These are phyloP conservation scores for Ceratina calcarata DNA, from an alignment of 1,140 invertebrate genomes.

Conservation along the genomic window DNA sequence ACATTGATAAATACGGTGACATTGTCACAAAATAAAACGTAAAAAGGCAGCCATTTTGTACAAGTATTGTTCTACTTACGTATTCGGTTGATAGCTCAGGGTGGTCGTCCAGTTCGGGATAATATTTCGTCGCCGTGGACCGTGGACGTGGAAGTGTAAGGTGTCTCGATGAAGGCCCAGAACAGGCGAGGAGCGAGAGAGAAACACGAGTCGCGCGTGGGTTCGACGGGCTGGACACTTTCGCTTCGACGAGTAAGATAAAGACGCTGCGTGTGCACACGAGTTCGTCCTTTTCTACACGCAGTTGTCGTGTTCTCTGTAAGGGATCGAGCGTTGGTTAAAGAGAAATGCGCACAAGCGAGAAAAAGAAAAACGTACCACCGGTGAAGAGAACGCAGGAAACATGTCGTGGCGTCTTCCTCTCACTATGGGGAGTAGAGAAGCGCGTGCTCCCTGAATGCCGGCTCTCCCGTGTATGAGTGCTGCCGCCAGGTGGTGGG, in stretches of 20 bases:
- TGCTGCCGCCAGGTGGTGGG: conserved; percentile 65
- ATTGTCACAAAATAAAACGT: too few relatives aligned
- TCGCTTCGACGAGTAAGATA: conserved; percentile 40
- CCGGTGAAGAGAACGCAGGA: conserved; percentile 10
- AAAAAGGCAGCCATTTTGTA: neutral
- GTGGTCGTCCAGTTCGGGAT: conserved; percentile 8
- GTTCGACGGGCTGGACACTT: conserved; percentile 14
- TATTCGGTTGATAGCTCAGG: neutral
- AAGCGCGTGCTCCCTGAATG: conserved; percentile 58
- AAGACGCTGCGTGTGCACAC: conserved; percentile 34
- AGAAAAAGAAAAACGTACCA: neutral
- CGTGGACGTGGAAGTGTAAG: conserved; percentile 20
- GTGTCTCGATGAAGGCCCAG: neutral
- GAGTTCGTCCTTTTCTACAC: conserved; percentile 20
- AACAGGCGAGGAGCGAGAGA: neutral
- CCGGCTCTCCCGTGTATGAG: conserved; percentile 44
- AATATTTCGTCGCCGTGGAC: conserved; percentile 31
- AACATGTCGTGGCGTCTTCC: conserved; percentile 35
- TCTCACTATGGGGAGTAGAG: conserved; percentile 38
- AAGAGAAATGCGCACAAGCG: neutral
- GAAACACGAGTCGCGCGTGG: neutral
- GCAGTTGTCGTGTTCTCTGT: conserved; percentile 11
- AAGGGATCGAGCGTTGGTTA: neutral
- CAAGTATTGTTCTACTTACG: neutral
- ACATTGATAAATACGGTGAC: too few relatives aligned